Conservation (phyloP, 2,113 vertebrate species). For the Thamnophis sirtalis region DNA sequence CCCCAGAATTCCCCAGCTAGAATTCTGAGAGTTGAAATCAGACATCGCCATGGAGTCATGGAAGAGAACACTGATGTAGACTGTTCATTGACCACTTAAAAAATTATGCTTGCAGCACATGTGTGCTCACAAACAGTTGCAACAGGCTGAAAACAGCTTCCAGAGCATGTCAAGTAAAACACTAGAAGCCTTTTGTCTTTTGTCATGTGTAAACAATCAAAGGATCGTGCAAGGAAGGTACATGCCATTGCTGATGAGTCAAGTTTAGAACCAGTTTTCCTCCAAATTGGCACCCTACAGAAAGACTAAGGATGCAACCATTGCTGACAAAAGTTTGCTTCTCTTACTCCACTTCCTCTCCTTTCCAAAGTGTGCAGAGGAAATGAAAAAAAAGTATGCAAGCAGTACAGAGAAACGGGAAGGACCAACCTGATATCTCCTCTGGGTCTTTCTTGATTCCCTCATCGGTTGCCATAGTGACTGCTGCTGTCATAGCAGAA, state of each 20-base stretch:
- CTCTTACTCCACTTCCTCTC: not conserved
- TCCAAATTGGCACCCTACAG: not conserved
- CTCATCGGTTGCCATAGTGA: conserved; percentile 76
- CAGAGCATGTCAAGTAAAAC: not conserved
- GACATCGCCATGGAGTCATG: not conserved
- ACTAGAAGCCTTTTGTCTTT: not conserved
- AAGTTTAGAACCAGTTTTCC: not conserved
- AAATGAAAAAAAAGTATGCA: not conserved
- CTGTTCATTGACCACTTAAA: not conserved
- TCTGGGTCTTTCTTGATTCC: conserved; percentile 77
- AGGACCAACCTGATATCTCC: conserved; percentile 77
- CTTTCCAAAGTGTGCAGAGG: not conserved
- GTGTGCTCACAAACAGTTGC: not conserved
- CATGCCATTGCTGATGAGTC: not conserved
- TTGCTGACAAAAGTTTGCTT: not conserved
- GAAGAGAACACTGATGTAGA: not conserved
- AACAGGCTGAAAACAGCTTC: not conserved
- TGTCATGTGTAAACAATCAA: not conserved
- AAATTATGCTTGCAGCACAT: not conserved
- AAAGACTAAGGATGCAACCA: not conserved
- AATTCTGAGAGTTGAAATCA: not conserved
- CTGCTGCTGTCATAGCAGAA: conserved; percentile 69
- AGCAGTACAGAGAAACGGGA: not conserved
- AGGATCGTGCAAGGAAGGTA: not conserved
- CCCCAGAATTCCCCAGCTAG: not conserved